These are phyloP conservation scores for Rotaria magnacalcarata DNA, from an alignment of 2,888 invertebrate species.

Conservation along the genomic window DNA sequence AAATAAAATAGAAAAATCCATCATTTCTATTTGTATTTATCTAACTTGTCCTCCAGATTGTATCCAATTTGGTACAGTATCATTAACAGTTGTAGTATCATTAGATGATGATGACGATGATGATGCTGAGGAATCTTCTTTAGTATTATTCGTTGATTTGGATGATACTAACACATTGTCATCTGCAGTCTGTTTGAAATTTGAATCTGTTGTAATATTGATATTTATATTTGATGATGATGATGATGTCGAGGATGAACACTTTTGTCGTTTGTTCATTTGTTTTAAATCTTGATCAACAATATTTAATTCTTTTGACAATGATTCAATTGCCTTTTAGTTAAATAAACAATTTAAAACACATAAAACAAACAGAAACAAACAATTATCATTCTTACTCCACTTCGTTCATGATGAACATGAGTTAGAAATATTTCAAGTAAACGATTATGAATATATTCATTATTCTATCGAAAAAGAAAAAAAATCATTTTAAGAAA, in stretches of 20 bases:
- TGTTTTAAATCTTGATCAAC: slow-evolving; percentile 71
- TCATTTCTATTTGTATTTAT: not conserved
- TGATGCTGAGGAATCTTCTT: not conserved
- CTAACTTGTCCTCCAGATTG: not conserved
- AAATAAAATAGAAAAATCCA: not conserved
- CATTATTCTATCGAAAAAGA: slow-evolving; percentile 57
- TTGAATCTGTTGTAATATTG: not conserved
- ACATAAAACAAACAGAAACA: too few relatives aligned
- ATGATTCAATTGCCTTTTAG: slow-evolving; percentile 61
- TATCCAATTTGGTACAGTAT: slow-evolving; percentile 13
- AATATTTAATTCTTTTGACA: slow-evolving; percentile 70
- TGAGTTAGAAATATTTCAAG: slow-evolving; percentile 77
- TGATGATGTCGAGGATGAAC: slow-evolving; percentile 44
- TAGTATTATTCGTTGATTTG: not conserved
- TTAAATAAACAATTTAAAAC: too few relatives aligned
- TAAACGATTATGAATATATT: slow-evolving; percentile 73
- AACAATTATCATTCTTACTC: slow-evolving; percentile 47
- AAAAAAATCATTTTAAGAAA: slow-evolving; percentile 29
- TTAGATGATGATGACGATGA: not conserved
- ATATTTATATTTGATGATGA: slow-evolving; percentile 40
- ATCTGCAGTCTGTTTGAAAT: not conserved
- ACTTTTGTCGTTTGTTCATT: slow-evolving; percentile 65
- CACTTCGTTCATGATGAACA: slow-evolving; percentile 66
- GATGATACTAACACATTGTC: not conserved
- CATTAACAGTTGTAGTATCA: slow-evolving; percentile 6